Percentiles rank a stretch among this genome's conserved stretches.
Conservation (phyloP, 2,888 invertebrate species). For the Heliconius cydno region DNA sequence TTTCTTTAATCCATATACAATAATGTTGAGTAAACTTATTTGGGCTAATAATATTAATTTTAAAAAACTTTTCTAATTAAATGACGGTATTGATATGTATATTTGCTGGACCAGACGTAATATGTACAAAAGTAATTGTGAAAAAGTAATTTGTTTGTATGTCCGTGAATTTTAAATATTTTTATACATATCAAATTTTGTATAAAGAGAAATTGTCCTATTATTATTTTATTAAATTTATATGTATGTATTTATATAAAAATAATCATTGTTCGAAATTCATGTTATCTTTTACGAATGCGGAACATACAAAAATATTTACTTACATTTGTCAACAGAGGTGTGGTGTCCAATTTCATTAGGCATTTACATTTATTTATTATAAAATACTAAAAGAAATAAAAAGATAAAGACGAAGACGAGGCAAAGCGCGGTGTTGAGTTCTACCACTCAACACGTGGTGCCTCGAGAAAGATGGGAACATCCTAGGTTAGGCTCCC, state of each 20-base stretch:
- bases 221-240: constrained; percentile 15
- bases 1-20: too few relatives aligned
- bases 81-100: neutral
- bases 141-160: neutral
- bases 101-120: constrained; percentile 4
- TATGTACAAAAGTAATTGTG: constrained; percentile 24
- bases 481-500: too few relatives aligned
- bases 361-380: neutral
- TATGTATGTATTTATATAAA: neutral
- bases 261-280: neutral
- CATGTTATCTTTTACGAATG: neutral
- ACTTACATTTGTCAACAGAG: neutral
- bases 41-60: too few relatives aligned
- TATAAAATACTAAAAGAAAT: neutral
- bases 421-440: too few relatives aligned
- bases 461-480: too few relatives aligned
- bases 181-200: constrained; percentile 27
- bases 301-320: neutral
- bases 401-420: neutral
- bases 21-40: neutral
- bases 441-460: too few relatives aligned
- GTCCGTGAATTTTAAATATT: constrained; percentile 4
- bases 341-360: neutral
- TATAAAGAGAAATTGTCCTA: neutral
- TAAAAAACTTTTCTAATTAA: neutral